A percentile compares a stretch with the other conserved stretches of the same genome.
These are phyloP conservation scores for Muscicapa adusta DNA, from an alignment of 2,113 vertebrate species.

Conservation along the genomic window DNA sequence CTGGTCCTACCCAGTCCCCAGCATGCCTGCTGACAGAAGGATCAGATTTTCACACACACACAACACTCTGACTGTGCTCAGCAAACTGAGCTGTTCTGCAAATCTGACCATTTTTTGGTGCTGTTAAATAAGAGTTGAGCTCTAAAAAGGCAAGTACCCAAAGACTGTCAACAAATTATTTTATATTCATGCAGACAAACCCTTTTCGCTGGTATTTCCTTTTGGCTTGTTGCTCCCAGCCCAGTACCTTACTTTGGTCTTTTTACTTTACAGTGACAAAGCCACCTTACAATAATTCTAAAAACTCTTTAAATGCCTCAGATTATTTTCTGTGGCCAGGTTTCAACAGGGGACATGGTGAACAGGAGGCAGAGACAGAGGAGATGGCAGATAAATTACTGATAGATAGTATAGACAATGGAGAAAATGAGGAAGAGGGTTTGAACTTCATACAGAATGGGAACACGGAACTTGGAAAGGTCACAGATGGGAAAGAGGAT, in stretches of 20 bases:
- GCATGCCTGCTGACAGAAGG: neutral
- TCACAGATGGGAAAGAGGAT: neutral
- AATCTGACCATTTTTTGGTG: neutral
- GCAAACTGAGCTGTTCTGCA: neutral
- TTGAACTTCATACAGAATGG: neutral
- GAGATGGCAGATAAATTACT: neutral
- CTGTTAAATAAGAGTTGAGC: neutral
- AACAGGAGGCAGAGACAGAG: neutral
- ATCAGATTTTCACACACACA: neutral
- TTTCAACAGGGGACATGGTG: neutral
- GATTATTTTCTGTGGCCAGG: neutral
- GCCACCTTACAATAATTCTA: neutral
- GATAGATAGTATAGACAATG: neutral
- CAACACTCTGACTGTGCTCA: neutral
- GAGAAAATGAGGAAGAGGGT: neutral
- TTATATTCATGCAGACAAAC: neutral
- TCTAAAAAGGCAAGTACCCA: neutral
- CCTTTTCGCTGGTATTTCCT: neutral
- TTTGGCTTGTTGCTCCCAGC: neutral
- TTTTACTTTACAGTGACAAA: neutral
- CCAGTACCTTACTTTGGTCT: neutral
- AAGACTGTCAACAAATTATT: neutral
- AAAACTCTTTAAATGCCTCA: neutral
- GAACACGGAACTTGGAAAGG: neutral
- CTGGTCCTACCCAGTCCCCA: neutral